A percentile compares a stretch with the other conserved stretches of the same genome.
Evolutionary conservation across 2,113 vertebrate genomes (phyloP).

Genomic region (Pardalotus punctatus): DNA sequence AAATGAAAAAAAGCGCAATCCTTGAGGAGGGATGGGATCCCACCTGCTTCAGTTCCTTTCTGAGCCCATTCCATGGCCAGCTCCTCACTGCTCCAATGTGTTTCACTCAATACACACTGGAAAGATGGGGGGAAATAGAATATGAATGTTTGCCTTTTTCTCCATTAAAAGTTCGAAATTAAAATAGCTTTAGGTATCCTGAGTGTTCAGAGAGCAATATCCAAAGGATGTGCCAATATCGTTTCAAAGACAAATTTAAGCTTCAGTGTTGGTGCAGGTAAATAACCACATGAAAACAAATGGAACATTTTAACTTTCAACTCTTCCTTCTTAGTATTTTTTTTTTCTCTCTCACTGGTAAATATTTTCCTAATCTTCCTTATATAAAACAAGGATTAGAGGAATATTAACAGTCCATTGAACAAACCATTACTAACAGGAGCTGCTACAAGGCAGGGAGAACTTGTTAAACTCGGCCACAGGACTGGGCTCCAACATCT

Average conservation of each 20-base stretch:
- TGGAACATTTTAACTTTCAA: background rate
- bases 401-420: background rate
- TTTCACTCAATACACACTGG: background rate
- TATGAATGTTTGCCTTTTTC: background rate
- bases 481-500: slow-evolving; percentile 85
- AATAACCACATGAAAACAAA: background rate
- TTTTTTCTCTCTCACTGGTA: background rate
- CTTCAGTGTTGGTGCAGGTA: background rate
- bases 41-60: slow-evolving; percentile 31
- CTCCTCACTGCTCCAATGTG: background rate
- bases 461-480: slow-evolving; percentile 79
- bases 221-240: background rate
- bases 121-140: background rate
- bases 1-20: slow-evolving; percentile 13
- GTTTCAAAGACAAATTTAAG: background rate
- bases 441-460: slow-evolving; percentile 76
- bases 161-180: background rate
- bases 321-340: background rate
- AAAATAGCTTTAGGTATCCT: background rate
- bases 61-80: background rate
- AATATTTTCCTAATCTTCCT: background rate
- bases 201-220: background rate
- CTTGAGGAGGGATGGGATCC: background rate
- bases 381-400: background rate
- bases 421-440: slow-evolving; percentile 71